These are phyloP conservation scores for Aplochiton taeniatus DNA, from an alignment of 2,797 vertebrate species.

Conservation along the genomic window DNA sequence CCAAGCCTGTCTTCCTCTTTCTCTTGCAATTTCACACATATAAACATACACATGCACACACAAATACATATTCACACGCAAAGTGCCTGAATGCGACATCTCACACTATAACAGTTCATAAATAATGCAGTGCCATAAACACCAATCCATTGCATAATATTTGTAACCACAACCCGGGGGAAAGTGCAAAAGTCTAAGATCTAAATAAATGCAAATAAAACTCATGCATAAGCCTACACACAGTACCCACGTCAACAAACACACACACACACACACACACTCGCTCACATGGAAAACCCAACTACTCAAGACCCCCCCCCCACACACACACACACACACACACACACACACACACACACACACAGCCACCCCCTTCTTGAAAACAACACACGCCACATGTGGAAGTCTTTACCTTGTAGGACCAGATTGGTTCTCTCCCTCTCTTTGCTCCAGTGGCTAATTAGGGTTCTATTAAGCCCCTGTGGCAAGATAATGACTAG, in stretches of 20 bases:
- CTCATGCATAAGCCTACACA: no score
- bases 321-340: conserved; percentile 2
- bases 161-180: conserved; percentile 42
- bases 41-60: conserved; percentile 18
- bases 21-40: not conserved
- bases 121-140: conserved; percentile 37
- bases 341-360: conserved; percentile 12
- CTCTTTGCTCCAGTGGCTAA: conserved; percentile 55
- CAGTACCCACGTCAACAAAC: no score
- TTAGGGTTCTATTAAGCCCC: conserved; percentile 68
- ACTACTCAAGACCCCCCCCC: conserved; percentile 9
- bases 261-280: conserved; percentile 41
- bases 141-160: conserved; percentile 25
- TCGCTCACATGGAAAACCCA: conserved; percentile 51
- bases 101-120: not conserved
- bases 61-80: conserved; percentile 7
- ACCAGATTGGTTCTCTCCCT: conserved; percentile 36
- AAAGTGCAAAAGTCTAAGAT: conserved; percentile 31
- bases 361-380: not conserved
- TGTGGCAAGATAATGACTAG: conserved; percentile 64
- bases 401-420: conserved; percentile 68
- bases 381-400: conserved; percentile 49
- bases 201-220: no score
- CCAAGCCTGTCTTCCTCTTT: not conserved
- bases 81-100: not conserved